phyloP scores from a whole-genome alignment of 2,888 invertebrate genomes.

The Lycaena phlaeas region DNA sequence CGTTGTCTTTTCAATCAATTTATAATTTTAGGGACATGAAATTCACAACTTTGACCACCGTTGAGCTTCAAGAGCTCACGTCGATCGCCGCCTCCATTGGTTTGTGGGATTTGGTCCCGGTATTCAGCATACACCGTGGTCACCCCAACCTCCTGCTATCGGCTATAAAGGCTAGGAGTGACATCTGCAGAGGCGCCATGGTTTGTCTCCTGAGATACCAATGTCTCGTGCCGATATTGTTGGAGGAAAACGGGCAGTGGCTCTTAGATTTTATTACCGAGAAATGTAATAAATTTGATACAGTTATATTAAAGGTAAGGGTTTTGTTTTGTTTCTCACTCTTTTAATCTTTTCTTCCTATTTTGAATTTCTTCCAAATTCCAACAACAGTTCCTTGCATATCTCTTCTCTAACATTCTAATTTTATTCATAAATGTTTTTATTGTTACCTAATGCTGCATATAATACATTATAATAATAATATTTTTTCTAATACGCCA shows the following conservation, averaged over 20 bases:
- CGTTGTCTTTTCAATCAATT: no score
- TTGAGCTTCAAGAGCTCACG: constrained; percentile 43
- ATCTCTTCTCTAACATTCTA: no score
- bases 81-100: constrained; percentile 50
- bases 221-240: constrained; percentile 44
- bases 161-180: constrained; percentile 36
- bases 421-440: no score
- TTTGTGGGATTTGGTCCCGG: constrained; percentile 59
- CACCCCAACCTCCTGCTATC: constrained; percentile 40
- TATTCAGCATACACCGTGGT: constrained; percentile 51
- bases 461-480: no score
- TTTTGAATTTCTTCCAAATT: no score
- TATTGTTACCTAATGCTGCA: no score
- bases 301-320: constrained; percentile 70
- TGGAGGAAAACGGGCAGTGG: constrained; percentile 62
- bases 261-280: constrained; percentile 64
- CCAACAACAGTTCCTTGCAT: no score
- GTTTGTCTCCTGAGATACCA: constrained; percentile 37
- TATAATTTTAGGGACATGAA: constrained; percentile 43
- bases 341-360: no score
- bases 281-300: constrained; percentile 65
- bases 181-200: constrained; percentile 50
- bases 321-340: neutral
- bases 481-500: no score
- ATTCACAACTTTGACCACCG: constrained; percentile 35